Evolutionary conservation across 53 echinoderm and acorn worm genomes (phyloP).

Genomic region (Pentamera pediparva): DNA sequence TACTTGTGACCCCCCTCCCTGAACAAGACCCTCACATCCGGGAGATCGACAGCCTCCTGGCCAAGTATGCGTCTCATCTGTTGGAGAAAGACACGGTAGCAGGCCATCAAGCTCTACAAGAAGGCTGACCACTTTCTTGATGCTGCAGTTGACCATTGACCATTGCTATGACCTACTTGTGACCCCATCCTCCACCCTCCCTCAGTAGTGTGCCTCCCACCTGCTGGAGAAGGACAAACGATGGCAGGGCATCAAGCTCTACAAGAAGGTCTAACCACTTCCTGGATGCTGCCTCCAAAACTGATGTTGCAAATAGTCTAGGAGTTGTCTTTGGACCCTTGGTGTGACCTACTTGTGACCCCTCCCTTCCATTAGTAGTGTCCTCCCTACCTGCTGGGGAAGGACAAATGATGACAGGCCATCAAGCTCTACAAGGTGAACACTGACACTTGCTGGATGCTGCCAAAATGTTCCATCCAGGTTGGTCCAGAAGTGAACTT

Average conservation of each 20-base stretch:
- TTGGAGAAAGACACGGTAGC: constrained; percentile 86
- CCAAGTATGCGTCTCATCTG: constrained; percentile 89
- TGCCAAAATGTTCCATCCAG: constrained; percentile 90
- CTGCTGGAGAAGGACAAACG: constrained; percentile 89
- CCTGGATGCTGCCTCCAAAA: constrained; percentile 86
- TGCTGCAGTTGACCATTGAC: no score
- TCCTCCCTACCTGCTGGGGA: constrained; percentile 85
- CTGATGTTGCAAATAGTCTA: constrained; percentile 97
- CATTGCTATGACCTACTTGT: no score
- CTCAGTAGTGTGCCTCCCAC: no score
- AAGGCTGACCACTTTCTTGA: constrained; percentile 95
- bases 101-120: constrained; percentile 92
- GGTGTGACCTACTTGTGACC: no score
- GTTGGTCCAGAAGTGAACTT: no score
- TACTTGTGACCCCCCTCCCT: no score
- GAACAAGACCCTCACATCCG: constrained; percentile 81
- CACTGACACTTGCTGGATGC: constrained; percentile 91
- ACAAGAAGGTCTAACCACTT: constrained; percentile 96
- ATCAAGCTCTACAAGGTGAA: constrained; percentile 92
- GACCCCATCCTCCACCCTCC: no score
- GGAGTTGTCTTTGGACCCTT: no score
- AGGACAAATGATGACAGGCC: constrained; percentile 87
- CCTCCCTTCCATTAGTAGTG: no score
- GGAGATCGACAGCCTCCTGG: constrained; percentile 92
- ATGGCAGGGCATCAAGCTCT: constrained; percentile 89